These are phyloP conservation scores for Plectropomus leopardus DNA, from an alignment of 2,113 vertebrate species.

Conservation along the genomic window DNA sequence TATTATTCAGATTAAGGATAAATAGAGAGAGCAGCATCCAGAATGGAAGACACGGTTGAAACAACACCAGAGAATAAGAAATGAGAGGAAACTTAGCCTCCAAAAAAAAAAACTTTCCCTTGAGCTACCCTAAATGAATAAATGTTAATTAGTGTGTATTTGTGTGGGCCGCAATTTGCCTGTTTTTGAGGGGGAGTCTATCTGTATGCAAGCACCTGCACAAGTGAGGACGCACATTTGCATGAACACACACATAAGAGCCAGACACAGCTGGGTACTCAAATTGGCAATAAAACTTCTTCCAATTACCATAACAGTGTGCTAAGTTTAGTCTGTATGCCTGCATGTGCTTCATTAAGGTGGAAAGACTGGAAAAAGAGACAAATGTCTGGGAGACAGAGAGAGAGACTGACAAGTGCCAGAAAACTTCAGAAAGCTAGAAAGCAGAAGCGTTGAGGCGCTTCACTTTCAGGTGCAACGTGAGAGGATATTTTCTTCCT, in stretches of 20 bases:
- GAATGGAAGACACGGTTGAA: not conserved
- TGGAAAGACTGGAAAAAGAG: slow-evolving; percentile 12
- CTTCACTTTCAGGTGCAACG: slow-evolving; percentile 45
- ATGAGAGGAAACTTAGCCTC: slow-evolving; percentile 22
- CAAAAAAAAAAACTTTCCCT: slow-evolving; percentile 40
- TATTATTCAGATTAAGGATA: slow-evolving; percentile 42
- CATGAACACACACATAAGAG: slow-evolving; percentile 39
- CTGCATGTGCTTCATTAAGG: slow-evolving; percentile 24
- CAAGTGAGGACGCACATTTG: slow-evolving; percentile 31
- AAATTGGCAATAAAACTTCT: slow-evolving; percentile 34
- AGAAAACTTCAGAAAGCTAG: slow-evolving; percentile 42
- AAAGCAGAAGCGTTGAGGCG: slow-evolving; percentile 8
- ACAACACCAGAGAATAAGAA: slow-evolving; percentile 22
- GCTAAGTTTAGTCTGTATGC: slow-evolving; percentile 23
- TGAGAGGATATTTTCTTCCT: slow-evolving; percentile 27
- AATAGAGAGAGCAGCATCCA: slow-evolving; percentile 28
- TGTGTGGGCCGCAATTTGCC: slow-evolving; percentile 1
- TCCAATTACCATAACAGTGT: slow-evolving; percentile 48
- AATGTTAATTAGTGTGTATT: slow-evolving; percentile 43
- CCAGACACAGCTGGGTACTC: slow-evolving; percentile 36
- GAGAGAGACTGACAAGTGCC: slow-evolving; percentile 29
- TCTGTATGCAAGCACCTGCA: slow-evolving; percentile 47
- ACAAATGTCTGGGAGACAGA: not conserved
- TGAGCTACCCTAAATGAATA: slow-evolving; percentile 36
- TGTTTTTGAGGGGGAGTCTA: slow-evolving; percentile 16